Base-by-base conservation (phyloP, 2,888 invertebrate genomes). In the Labia minor region DNA sequence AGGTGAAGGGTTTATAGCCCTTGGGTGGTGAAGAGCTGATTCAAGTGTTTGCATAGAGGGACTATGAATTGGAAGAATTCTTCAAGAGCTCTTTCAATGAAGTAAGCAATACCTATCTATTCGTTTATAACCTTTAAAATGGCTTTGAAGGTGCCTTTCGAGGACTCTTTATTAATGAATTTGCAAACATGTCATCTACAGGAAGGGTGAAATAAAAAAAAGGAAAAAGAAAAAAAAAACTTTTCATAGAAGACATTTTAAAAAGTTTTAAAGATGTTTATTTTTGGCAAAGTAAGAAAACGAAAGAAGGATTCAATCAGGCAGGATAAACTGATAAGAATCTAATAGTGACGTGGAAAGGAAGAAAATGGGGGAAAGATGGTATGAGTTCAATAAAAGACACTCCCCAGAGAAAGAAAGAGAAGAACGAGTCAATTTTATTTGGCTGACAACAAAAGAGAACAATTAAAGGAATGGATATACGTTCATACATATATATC, bases 311-410 rank as follows among this genome's bases (percentile, higher is more conserved):
- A 49, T 49, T 49, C 49, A 49, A 49, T 49, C 49, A 49, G 49
- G 49, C 49, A 49, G 16, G 49, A 49, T 49, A 49, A 49, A 49
- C 49, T 49, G 49, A 49, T 49, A 49, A 49, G 49, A 49, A 49
- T 49, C 49, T 49, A 49, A 49, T 49, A 49, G 49, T 49, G 14
- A 14, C 49, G 26, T 10, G 49, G 49, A 4, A 8, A 26, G 26
- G n/a, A n/a, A n/a, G n/a, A n/a, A n/a, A 3, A 8, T 26, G 49
- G 49, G 49, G 33, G 33, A 11, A 6, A 33, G 33, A 33, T 33
- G n/a, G n/a, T n/a, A 33, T n/a, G 16, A 14, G 14, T 16, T 16
- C 49, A 49, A 49, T 49, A 49, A 49, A 49, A 49, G n/a, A 16
- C 49, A 14, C 49, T 14, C 49, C 14, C n/a, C 49, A 16, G 14